Base-by-base conservation (phyloP, 2,888 invertebrate species). In the Stenoptilia bipunctidactyla region DNA sequence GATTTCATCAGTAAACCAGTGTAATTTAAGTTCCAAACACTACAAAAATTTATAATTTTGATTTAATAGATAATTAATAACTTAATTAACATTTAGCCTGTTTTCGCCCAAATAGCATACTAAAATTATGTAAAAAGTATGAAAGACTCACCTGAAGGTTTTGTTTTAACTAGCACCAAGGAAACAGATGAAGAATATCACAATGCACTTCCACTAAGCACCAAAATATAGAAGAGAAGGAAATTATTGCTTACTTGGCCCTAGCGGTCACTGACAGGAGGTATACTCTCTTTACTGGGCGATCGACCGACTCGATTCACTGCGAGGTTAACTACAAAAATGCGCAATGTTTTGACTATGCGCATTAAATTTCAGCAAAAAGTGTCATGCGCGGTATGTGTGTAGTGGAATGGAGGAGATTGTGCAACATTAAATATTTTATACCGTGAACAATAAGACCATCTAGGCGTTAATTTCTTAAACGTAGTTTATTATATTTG, bases 261-360 rank as follows among this genome's bases (percentile, higher is more conserved):
- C 8, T 20, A 20, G 20, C 20, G 20, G 20, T 20, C 63, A 62
- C 61, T 68, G 70, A 70, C 70, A 30, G 30, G 2, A 9, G 9
- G n/a, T 30, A 12, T 12, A 8, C n/a, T 12, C 42, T 43, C 51
- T 50, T 50, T 56, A 63, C 68, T 61, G 74, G 71, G 80, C 79
- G 79, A 70, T 70, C 67, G 68, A 64, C 64, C 42, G 63, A 62
- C 15, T 38, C 30, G 27, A 30, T 30, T 30, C 30, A 30, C 12
- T n/a, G 34, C 66, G 66, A 73, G 73, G 75, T 75, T 74, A 73
- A 66, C 66, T 56, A 66, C 66, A 61, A 61, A 66, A 61, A 79
- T 82, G 82, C 82, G 82, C 82, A 82, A 82, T 75, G 77, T 73
- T 77, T 75, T 79, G 82, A 82, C 70, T 82, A 79, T 83, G 82